Evolutionary conservation across 2,797 vertebrate species (phyloP), one percentile per base, ranked within the genome.

Genomic region (Peromyscus aztecus): DNA sequence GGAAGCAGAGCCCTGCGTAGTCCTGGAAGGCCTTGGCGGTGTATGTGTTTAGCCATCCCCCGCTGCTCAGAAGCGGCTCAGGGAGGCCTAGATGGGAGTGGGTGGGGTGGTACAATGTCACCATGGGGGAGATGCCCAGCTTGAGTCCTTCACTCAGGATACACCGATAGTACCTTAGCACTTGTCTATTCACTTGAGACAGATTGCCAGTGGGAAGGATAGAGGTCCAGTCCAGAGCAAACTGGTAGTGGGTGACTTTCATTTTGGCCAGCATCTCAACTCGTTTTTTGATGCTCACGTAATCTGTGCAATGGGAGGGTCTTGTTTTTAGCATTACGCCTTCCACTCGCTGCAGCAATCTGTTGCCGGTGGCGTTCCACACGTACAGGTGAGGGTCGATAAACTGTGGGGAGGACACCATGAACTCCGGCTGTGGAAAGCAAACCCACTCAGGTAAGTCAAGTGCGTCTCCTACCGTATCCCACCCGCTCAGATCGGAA

Each of bases 201-300:
- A 98, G 91, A 96, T 99, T 98, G 63, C 99, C 99, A 0, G 98
- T 98, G 85, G 99, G 99, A 96, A 99, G 98, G 98, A 99, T 98
- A 14, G 99, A 98, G 6, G 99, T 98, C 99, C 99, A 99, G 98
- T 99, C 99, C 63, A 99, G 99, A 65, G 99, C 99, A 55, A 99
- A 99, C 97, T 99, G 98, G 94, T 99, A 99, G 96, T 99, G 99
- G 37, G 99, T 99, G 46, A 99, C 98, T 95, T 99, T 99, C 73
- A 99, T 99, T 73, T 98, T 98, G 4, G 98, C 98, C 92, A 99
- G 97, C 88, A 99, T 98, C 43, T 97, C 98, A 8, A 99, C 97
- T 69, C 99, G 99, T 82, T 97, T 98, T 96, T 98, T 99, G 97
- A 99, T 99, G 97, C 99, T 99, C 94, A 99, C 98, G 96, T 99